phyloP scores from a whole-genome alignment of 2,797 vertebrate genomes.

The Pseudopleuronectes americanus region DNA sequence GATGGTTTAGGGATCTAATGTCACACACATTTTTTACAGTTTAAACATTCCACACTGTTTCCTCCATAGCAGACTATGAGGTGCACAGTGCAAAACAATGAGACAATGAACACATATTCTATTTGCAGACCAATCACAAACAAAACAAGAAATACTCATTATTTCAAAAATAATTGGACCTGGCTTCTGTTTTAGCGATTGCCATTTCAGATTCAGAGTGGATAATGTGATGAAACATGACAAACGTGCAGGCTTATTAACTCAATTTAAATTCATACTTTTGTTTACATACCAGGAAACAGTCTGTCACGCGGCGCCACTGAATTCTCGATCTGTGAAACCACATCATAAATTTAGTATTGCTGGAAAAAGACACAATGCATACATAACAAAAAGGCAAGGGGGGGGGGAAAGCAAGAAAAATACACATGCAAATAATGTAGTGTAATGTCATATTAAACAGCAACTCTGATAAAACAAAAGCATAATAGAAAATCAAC shows the following conservation, averaged over 20 bases:
- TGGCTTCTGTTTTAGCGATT: constrained; percentile 20
- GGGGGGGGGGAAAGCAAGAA: too few relatives aligned
- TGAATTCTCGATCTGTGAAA: too few relatives aligned
- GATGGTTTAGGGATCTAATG: too few relatives aligned
- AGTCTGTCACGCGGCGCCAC: too few relatives aligned
- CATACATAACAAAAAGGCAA: background rate
- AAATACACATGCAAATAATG: background rate
- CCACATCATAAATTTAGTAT: too few relatives aligned
- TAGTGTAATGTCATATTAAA: background rate
- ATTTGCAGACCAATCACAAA: constrained; percentile 18
- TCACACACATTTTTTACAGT: too few relatives aligned
- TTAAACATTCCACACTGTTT: too few relatives aligned
- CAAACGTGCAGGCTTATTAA: constrained; percentile 8
- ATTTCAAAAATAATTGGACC: background rate
- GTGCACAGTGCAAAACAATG: too few relatives aligned
- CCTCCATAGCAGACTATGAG: too few relatives aligned
- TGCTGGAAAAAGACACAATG: background rate
- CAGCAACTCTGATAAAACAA: constrained; percentile 16
- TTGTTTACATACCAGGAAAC: too few relatives aligned
- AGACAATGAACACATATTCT: too few relatives aligned
- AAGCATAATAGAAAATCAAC: constrained; percentile 12
- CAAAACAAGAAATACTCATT: constrained; percentile 32
- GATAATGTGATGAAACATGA: constrained; percentile 16
- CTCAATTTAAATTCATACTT: too few relatives aligned
- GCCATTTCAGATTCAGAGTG: constrained; percentile 33